Conservation (phyloP, 2,797 vertebrate genomes). For the Columba guinea region DNA sequence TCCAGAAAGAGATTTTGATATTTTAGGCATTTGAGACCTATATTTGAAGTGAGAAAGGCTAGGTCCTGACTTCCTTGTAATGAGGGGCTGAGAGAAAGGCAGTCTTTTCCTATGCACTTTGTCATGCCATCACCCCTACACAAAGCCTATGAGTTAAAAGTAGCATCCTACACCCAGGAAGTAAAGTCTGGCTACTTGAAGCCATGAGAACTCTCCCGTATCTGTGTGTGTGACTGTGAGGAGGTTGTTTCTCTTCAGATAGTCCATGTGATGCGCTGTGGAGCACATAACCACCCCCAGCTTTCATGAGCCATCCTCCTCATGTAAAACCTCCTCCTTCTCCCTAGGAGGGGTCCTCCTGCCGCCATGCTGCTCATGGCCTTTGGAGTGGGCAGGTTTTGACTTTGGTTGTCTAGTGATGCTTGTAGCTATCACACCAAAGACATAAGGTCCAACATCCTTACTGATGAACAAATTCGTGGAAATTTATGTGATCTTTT, state of each 20-base stretch:
- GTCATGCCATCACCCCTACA: not conserved
- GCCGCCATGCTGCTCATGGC: not conserved
- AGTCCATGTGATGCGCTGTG: not conserved
- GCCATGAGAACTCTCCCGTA: not conserved
- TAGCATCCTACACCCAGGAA: not conserved
- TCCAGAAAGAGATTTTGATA: not conserved
- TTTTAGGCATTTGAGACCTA: not conserved
- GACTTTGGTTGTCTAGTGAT: not conserved
- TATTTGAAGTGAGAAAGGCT: not conserved
- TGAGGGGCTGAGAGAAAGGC: not conserved
- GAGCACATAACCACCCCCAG: not conserved
- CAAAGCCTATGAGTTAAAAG: not conserved
- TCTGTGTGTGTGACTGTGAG: no score
- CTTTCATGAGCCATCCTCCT: not conserved
- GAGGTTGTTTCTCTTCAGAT: not conserved
- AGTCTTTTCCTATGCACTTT: not conserved
- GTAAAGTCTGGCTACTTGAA: not conserved
- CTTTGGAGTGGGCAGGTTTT: not conserved
- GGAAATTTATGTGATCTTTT: not conserved
- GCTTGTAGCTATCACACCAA: not conserved
- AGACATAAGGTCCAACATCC: not conserved
- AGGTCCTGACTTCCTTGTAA: not conserved
- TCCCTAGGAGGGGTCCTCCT: not conserved
- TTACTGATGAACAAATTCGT: rapidly evolving
- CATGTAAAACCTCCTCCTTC: not conserved